A percentile compares a stretch with the other conserved stretches of the same genome.
phyloP scores from a whole-genome alignment of 2,888 invertebrate genomes.

The Uropetala carovei region DNA sequence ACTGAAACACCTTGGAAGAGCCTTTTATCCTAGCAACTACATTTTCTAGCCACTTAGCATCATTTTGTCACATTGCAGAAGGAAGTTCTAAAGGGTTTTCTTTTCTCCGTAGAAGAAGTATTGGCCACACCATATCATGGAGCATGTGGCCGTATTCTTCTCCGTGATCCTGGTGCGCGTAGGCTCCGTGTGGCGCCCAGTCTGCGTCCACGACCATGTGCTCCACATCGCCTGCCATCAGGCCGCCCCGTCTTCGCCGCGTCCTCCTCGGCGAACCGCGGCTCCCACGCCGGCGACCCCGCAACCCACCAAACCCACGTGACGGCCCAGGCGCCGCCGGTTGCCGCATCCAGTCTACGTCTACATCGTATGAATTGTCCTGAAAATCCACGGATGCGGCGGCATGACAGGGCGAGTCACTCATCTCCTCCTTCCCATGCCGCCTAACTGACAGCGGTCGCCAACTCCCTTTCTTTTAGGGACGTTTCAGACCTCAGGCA shows the following conservation, averaged over 20 bases:
- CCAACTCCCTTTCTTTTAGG: background rate
- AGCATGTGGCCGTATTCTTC: constrained; percentile 53
- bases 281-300: constrained; percentile 43
- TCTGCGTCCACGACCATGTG: constrained; percentile 60
- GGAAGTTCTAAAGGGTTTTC: background rate
- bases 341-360: constrained; percentile 55
- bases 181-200: constrained; percentile 47
- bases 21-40: no score
- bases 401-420: background rate
- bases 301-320: constrained; percentile 50
- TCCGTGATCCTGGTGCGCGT: constrained; percentile 27
- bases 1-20: no score
- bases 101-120: background rate
- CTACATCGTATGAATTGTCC: constrained; percentile 57
- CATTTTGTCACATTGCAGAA: no score
- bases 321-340: background rate
- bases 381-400: constrained; percentile 47
- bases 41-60: no score
- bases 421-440: background rate
- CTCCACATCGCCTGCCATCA: constrained; percentile 55
- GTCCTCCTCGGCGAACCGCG: constrained; percentile 36
- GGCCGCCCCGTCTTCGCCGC: constrained; percentile 12
- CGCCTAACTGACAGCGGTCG: background rate
- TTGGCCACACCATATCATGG: constrained; percentile 52
- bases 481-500: constrained; percentile 12